Percentiles rank a stretch among this genome's conserved stretches.
These are phyloP conservation scores for Bombus sylvicola DNA, from an alignment of 1,140 invertebrate species.

Conservation along the genomic window DNA sequence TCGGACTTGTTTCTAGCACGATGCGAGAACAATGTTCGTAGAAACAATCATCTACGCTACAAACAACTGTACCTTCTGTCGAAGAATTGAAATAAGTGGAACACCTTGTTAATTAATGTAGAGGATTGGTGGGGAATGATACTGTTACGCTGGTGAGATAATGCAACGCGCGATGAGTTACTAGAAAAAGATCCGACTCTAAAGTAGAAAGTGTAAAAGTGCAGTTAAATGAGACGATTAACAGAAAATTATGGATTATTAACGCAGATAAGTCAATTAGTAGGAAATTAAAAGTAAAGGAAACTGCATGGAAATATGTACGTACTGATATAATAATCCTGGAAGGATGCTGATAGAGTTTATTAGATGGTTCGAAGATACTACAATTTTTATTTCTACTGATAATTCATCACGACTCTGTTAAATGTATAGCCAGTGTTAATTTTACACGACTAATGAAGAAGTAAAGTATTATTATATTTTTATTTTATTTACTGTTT, in stretches of 20 bases:
- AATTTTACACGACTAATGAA: not conserved
- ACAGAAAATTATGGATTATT: not conserved
- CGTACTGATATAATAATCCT: not conserved
- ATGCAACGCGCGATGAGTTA: not conserved
- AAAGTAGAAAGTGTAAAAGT: not conserved
- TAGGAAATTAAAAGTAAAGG: not conserved
- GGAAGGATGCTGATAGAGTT: not conserved
- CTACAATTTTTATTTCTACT: not conserved
- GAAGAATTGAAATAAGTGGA: not conserved
- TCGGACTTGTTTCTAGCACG: not conserved
- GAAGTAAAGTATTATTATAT: not conserved
- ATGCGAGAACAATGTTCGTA: not conserved
- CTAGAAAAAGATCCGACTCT: not conserved
- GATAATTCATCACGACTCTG: not conserved
- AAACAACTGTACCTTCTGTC: not conserved
- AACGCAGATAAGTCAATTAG: not conserved
- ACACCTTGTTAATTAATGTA: not conserved
- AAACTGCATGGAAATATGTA: not conserved
- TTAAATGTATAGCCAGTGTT: not conserved
- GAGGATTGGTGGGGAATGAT: not conserved
- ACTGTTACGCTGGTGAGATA: not conserved
- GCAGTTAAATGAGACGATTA: not conserved
- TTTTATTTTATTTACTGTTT: not conserved
- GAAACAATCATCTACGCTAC: not conserved
- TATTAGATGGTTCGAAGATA: not conserved